phyloP scores from a whole-genome alignment of 2,113 vertebrate species.

The Mandrillus leucophaeus region DNA sequence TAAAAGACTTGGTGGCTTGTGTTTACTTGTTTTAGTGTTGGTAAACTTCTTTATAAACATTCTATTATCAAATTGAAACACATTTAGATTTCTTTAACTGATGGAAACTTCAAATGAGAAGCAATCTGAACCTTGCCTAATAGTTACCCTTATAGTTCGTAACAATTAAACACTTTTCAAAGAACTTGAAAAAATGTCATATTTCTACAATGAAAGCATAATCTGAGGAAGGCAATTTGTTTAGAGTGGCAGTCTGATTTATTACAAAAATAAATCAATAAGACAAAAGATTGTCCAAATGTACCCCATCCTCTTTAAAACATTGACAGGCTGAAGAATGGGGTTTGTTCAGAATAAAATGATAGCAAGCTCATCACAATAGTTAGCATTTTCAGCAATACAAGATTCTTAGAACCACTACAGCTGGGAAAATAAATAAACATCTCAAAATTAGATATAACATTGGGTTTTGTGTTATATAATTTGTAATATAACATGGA shows the following conservation, averaged over 20 bases:
- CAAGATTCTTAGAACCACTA: not conserved
- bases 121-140: not conserved
- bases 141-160: not conserved
- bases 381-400: not conserved
- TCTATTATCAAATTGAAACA: not conserved
- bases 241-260: not conserved
- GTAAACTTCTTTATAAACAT: not conserved
- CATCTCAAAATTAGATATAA: not conserved
- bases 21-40: not conserved
- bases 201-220: not conserved
- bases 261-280: constrained; percentile 43
- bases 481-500: not conserved
- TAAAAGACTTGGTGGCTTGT: not conserved
- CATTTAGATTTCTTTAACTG: not conserved
- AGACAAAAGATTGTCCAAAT: not conserved
- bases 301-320: not conserved
- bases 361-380: not conserved
- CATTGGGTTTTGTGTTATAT: not conserved
- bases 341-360: not conserved
- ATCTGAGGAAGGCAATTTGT: not conserved
- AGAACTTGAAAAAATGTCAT: not conserved
- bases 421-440: not conserved
- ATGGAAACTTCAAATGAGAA: not conserved
- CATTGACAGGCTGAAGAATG: not conserved
- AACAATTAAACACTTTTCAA: constrained; percentile 8